A percentile compares a stretch with the other conserved stretches of the same genome.
Conservation (phyloP, 2,113 vertebrate species). For the Erpornis zantholeuca region DNA sequence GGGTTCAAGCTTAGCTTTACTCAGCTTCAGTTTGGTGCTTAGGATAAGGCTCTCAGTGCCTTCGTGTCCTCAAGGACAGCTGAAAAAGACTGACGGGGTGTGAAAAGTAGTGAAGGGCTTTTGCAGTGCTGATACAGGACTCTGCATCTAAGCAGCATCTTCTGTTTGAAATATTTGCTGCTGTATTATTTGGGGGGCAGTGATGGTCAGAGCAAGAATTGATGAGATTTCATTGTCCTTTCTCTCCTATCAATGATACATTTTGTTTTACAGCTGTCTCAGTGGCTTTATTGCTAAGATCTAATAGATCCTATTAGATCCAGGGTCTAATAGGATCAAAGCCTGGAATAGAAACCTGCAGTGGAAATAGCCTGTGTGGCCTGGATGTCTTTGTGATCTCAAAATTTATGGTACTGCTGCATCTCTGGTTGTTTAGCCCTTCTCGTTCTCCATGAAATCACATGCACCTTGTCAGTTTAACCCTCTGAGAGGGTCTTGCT, state of each 20-base stretch:
- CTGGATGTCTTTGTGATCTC: not conserved
- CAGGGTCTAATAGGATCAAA: not conserved
- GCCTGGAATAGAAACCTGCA: not conserved
- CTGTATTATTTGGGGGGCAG: not conserved
- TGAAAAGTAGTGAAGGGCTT: not conserved
- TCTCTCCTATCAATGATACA: not conserved
- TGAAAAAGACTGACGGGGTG: not conserved
- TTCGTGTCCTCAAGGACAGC: not conserved
- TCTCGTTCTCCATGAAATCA: not conserved
- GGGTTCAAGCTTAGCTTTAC: not conserved
- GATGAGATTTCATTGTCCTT: not conserved
- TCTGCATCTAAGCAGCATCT: not conserved
- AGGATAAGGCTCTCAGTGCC: not conserved
- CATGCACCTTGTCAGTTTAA: not conserved
- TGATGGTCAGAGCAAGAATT: not conserved
- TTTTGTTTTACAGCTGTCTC: not conserved
- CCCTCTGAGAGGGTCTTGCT: not conserved
- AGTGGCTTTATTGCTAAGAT: not conserved
- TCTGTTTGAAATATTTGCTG: not conserved
- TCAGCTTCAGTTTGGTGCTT: not conserved
- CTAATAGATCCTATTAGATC: not conserved
- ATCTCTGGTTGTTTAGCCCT: not conserved
- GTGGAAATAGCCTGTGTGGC: not conserved
- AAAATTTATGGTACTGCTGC: not conserved
- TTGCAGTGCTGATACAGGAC: not conserved